Base-by-base conservation (phyloP, 2,113 vertebrate species). In the Sinocyclocheilus grahami region DNA sequence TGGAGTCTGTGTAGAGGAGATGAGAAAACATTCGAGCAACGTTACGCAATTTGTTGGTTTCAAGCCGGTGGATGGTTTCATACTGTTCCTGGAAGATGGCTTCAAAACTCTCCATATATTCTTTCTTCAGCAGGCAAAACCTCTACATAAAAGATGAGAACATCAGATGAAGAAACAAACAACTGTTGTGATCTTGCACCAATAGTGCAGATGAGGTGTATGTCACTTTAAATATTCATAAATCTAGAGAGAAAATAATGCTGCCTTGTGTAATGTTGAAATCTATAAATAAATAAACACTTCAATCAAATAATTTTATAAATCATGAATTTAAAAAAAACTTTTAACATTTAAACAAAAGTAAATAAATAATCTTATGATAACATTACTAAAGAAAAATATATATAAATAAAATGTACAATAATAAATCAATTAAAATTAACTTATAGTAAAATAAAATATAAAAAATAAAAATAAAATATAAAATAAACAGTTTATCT, bases 71-170 rank as follows among this genome's bases (percentile, higher is more conserved):
- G 89, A 99, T 99, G 5, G 97, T 99, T 20, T 99, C 97, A 3
- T 99, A 99, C 12, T 99, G 98, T 85, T 99, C 98, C 67, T 96
- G 93, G 91, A 98, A 99, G 93, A 99, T 99, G 48, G 93, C 95
- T 94, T 99, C 98, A 89, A 99, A 99, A 78, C 97, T 95, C 92
- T 99, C 98, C 98, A 99, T 99, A 80, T 99, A 99, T 88, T 99
- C 98, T 81, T 99, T 99, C 94, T 98, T 99, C 87, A 99, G 91
- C 93, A 99, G 92, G 86, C 98, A 99, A 95, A 99, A 99, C 89
- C 98, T 96, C 98, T 99, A 89, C 0, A 85, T 13, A 60, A 13
- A 33, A 2, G 71, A 12, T 81, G 20, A 83, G 27, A 77, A 13
- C 33, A 22, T 58, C 16, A 82, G n/a, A 81, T 16, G n/a, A 10